Percentiles rank a stretch among this genome's conserved stretches.
These are phyloP conservation scores for Ethmia dodecea DNA, from an alignment of 2,888 invertebrate species.

Conservation along the genomic window DNA sequence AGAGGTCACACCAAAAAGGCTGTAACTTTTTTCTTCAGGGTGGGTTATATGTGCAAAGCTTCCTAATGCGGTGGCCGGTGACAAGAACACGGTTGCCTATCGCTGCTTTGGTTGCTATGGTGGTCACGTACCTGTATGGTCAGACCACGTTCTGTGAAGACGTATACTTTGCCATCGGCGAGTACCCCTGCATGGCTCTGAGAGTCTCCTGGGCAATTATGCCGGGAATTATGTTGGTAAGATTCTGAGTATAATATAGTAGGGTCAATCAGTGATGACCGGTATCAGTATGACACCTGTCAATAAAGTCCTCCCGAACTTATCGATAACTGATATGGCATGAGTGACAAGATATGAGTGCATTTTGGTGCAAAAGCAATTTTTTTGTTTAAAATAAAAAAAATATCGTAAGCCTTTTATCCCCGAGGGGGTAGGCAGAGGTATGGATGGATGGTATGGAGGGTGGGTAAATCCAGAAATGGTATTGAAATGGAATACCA, in stretches of 20 bases:
- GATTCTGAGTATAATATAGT: conserved; percentile 7
- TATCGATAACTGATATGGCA: neutral
- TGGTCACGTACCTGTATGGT: conserved; percentile 53
- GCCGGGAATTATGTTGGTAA: conserved; percentile 46
- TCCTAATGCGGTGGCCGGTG: conserved; percentile 56
- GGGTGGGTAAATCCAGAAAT: too few relatives aligned
- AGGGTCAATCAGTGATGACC: too few relatives aligned
- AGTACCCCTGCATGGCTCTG: conserved; percentile 56
- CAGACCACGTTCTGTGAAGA: conserved; percentile 63
- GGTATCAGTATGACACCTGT: too few relatives aligned
- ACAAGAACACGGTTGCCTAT: conserved; percentile 41
- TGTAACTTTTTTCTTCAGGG: conserved; percentile 34
- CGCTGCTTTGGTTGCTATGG: conserved; percentile 32
- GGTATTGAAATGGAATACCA: too few relatives aligned
- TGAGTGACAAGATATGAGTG: too few relatives aligned
- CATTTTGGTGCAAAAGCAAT: too few relatives aligned
- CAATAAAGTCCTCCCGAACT: neutral
- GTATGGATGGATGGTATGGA: too few relatives aligned
- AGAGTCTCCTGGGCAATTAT: conserved; percentile 59
- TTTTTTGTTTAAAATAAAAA: too few relatives aligned
- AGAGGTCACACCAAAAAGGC: neutral
- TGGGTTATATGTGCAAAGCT: conserved; percentile 53
- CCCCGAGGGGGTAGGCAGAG: too few relatives aligned
- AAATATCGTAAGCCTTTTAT: too few relatives aligned
- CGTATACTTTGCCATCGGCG: conserved; percentile 54